Evolutionary conservation across 2,888 invertebrate species (phyloP).

Genomic region (Latrodectus elegans): DNA sequence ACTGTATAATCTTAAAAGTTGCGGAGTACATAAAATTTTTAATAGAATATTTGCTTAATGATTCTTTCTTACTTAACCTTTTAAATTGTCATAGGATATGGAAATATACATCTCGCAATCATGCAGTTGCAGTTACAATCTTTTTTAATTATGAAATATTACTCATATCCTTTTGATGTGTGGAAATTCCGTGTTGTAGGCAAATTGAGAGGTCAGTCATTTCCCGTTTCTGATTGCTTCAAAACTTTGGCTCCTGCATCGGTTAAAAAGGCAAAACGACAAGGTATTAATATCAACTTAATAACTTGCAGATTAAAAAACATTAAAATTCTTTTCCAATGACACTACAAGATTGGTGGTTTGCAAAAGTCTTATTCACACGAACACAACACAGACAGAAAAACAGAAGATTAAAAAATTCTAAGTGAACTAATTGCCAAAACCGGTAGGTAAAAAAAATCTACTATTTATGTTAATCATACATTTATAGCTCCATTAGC

Average conservation of each 20-base stretch:
- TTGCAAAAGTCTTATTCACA: background rate
- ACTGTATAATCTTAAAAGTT: no score
- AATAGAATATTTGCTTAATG: no score
- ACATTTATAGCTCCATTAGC: slow-evolving; percentile 16
- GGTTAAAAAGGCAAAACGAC: background rate
- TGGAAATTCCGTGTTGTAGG: no score
- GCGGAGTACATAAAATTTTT: no score
- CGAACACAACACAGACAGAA: background rate
- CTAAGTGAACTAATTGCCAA: background rate
- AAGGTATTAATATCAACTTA: background rate
- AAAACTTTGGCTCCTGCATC: background rate
- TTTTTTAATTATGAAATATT: no score
- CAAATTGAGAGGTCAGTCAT: no score
- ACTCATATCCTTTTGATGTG: no score
- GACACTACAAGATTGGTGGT: background rate
- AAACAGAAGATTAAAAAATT: background rate
- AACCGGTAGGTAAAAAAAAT: background rate
- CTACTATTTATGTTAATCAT: background rate
- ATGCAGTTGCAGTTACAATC: no score
- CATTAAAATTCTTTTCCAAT: background rate
- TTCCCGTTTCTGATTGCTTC: no score
- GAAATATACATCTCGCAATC: no score
- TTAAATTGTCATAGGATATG: no score
- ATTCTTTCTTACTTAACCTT: no score
- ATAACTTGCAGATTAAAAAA: background rate